A percentile compares a stretch with the other conserved stretches of the same genome.
phyloP scores from a whole-genome alignment of 1,140 invertebrate genomes.

The Achatina immaculata region DNA sequence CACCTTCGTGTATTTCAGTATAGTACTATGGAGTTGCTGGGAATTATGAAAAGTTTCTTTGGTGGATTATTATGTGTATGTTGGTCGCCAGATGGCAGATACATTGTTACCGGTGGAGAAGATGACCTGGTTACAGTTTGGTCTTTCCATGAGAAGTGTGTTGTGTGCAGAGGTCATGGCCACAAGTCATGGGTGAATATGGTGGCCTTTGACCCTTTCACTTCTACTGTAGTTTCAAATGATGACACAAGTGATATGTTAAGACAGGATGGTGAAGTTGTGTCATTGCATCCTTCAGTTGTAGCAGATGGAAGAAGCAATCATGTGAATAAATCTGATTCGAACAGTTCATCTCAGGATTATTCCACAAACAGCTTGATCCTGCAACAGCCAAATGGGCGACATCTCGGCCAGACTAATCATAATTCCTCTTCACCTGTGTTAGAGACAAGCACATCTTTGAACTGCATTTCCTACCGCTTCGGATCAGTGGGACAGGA shows the following conservation, averaged over 20 bases:
- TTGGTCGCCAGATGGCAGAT: slow-evolving; percentile 97
- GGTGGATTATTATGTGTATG: slow-evolving; percentile 94
- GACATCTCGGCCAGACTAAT: slow-evolving; percentile 40
- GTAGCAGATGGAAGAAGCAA: slow-evolving; percentile 67
- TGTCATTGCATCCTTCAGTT: background rate
- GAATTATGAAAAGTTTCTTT: slow-evolving; percentile 90
- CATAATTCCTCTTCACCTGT: slow-evolving; percentile 40
- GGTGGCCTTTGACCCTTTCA: slow-evolving; percentile 96
- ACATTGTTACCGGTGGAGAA: slow-evolving; percentile 96
- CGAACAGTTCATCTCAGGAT: background rate
- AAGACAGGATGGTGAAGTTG: background rate
- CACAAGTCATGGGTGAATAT: slow-evolving; percentile 94
- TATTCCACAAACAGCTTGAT: background rate
- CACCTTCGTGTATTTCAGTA: slow-evolving; percentile 97
- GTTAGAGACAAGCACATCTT: slow-evolving; percentile 22
- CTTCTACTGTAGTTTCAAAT: slow-evolving; percentile 74
- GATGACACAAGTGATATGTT: slow-evolving; percentile 40
- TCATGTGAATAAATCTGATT: slow-evolving; percentile 5
- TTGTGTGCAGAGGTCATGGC: slow-evolving; percentile 94
- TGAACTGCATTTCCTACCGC: slow-evolving; percentile 76
- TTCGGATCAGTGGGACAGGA: slow-evolving; percentile 98
- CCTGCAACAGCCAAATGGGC: slow-evolving; percentile 44
- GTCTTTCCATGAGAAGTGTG: slow-evolving; percentile 91
- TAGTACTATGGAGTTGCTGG: slow-evolving; percentile 93
- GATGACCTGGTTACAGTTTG: slow-evolving; percentile 99